phyloP scores from a whole-genome alignment of 2,113 vertebrate genomes.

The Buteo buteo region DNA sequence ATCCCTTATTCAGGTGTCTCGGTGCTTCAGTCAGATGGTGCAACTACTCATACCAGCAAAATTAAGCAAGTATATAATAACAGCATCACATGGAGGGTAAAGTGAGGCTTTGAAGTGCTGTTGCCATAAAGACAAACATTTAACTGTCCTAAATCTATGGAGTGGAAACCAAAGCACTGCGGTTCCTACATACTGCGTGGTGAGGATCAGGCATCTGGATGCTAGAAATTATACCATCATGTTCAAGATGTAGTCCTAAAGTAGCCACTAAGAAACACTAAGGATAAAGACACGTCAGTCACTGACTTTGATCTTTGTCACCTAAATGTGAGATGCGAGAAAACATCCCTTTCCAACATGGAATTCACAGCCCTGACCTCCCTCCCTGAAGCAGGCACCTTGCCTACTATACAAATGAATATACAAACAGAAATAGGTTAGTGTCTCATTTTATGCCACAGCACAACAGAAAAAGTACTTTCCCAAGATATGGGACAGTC shows the following conservation, averaged over 20 bases:
- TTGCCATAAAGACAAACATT: not conserved
- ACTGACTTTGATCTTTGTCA: not conserved
- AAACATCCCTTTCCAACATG: not conserved
- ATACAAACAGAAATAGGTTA: not conserved
- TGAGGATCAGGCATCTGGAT: not conserved
- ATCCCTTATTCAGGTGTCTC: not conserved
- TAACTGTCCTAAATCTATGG: not conserved
- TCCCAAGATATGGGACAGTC: rapidly evolving
- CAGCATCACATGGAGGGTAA: not conserved
- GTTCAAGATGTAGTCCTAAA: not conserved
- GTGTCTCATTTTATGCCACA: not conserved
- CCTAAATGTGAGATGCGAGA: rapidly evolving
- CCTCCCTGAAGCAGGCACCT: not conserved
- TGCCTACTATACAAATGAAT: not conserved
- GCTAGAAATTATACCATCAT: not conserved
- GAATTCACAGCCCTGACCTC: not conserved
- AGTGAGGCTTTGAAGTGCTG: not conserved
- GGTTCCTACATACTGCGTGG: not conserved
- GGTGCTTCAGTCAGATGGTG: not conserved
- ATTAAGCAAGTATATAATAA: not conserved
- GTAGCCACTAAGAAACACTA: not conserved
- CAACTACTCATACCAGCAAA: not conserved
- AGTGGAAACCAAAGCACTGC: not conserved
- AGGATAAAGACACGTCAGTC: not conserved
- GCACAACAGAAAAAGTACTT: not conserved